Evolutionary conservation across 2,113 vertebrate genomes (phyloP).

Genomic region (Limanda limanda): DNA sequence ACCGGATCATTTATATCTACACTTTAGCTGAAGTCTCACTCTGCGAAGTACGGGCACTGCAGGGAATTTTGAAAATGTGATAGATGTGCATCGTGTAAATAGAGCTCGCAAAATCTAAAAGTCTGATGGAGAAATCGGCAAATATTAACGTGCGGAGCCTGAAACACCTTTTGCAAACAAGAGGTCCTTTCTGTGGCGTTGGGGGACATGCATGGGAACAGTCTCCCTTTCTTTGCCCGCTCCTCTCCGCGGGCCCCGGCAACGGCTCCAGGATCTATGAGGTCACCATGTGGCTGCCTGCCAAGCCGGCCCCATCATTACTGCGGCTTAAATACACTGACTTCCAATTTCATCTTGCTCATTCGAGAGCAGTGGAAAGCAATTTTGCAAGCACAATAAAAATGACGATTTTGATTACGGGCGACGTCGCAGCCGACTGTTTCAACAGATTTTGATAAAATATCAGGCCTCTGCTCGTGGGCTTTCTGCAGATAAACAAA

Average conservation of each 20-base stretch:
- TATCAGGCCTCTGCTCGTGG: slow-evolving; percentile 37
- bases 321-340: slow-evolving; percentile 72
- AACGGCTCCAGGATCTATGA: slow-evolving; percentile 62
- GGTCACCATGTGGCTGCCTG: slow-evolving; percentile 70
- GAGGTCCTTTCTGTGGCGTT: slow-evolving; percentile 21
- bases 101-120: not conserved
- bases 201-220: slow-evolving; percentile 33
- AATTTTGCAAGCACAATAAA: slow-evolving; percentile 73
- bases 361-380: slow-evolving; percentile 68
- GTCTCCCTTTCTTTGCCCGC: not conserved
- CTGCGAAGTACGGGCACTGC: not conserved
- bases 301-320: slow-evolving; percentile 74
- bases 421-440: slow-evolving; percentile 62
- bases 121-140: not conserved
- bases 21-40: not conserved
- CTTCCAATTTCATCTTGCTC: slow-evolving; percentile 74
- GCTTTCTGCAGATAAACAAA: slow-evolving; percentile 47
- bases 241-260: slow-evolving; percentile 39
- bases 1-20: not conserved
- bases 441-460: slow-evolving; percentile 73
- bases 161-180: slow-evolving; percentile 4
- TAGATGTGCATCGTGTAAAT: not conserved
- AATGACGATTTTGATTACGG: slow-evolving; percentile 68
- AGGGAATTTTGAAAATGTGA: not conserved
- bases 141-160: not conserved